Percentiles rank a stretch among this genome's conserved stretches.
phyloP scores from a whole-genome alignment of 2,113 vertebrate species.

The Antechinus stuartii region DNA sequence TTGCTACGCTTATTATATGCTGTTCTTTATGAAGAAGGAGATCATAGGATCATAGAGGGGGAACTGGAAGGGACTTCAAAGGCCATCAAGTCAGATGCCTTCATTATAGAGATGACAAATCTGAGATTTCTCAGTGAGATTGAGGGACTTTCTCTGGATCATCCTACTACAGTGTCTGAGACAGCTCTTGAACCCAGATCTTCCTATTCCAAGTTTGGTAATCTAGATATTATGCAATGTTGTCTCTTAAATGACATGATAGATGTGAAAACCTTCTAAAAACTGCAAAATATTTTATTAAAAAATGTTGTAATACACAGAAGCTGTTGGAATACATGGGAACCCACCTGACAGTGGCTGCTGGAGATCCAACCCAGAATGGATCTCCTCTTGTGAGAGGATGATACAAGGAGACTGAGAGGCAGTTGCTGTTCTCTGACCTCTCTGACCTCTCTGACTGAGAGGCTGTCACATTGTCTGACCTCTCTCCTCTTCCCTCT shows the following conservation, averaged over 20 bases:
- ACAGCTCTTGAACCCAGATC: background rate
- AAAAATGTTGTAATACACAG: background rate
- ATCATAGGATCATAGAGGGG: background rate
- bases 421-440: too few relatives aligned
- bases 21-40: background rate
- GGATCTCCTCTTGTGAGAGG: too few relatives aligned
- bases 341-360: too few relatives aligned
- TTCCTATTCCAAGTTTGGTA: background rate
- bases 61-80: background rate
- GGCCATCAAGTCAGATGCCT: background rate
- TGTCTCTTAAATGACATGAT: background rate
- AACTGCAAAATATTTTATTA: background rate
- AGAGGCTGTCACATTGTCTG: too few relatives aligned
- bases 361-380: too few relatives aligned
- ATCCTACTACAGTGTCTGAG: background rate
- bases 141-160: background rate
- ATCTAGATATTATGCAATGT: background rate
- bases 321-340: too few relatives aligned
- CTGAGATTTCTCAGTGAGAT: background rate
- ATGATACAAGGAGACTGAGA: too few relatives aligned
- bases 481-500: too few relatives aligned
- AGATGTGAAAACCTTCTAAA: background rate
- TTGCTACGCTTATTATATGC: background rate
- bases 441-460: too few relatives aligned
- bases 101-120: background rate